Percentiles rank a stretch among this genome's conserved stretches.
These are phyloP conservation scores for Peromyscus leucopus DNA, from an alignment of 2,113 vertebrate genomes.

Conservation along the genomic window DNA sequence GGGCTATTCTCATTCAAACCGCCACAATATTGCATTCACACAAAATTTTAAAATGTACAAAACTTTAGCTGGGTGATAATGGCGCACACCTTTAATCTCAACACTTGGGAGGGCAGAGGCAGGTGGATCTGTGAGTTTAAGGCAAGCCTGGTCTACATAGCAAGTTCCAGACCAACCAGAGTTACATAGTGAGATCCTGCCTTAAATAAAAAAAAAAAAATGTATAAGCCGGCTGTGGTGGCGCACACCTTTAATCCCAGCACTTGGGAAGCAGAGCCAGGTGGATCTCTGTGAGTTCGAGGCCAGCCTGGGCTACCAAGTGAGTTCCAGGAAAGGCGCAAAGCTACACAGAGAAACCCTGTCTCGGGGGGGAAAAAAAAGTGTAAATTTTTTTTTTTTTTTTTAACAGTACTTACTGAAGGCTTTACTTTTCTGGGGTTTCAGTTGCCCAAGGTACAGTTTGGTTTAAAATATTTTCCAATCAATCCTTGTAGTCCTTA, in stretches of 20 bases:
- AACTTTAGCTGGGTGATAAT: background rate
- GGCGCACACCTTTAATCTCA: background rate
- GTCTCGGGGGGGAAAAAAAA: too few relatives aligned
- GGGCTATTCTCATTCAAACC: background rate
- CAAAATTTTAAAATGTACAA: background rate
- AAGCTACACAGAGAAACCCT: too few relatives aligned
- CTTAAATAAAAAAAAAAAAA: background rate
- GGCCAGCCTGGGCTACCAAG: too few relatives aligned
- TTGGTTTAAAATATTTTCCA: background rate
- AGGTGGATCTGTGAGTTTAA: background rate
- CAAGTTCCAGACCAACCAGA: background rate
- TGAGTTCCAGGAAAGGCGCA: too few relatives aligned
- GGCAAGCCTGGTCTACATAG: background rate
- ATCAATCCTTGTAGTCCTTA: background rate
- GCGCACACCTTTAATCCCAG: too few relatives aligned
- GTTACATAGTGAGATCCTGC: background rate
- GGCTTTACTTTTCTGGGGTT: background rate
- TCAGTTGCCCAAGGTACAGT: background rate
- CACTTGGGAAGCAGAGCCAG: too few relatives aligned
- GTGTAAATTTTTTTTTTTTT: background rate
- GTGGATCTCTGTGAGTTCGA: too few relatives aligned
- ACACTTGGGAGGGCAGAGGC: background rate
- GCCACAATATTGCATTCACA: background rate
- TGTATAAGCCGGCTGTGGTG: too few relatives aligned
- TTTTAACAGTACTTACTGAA: background rate